Evolutionary conservation across 2,113 vertebrate species (phyloP), one percentile per base, ranked within the genome.

Genomic region (Hassar affinis): DNA sequence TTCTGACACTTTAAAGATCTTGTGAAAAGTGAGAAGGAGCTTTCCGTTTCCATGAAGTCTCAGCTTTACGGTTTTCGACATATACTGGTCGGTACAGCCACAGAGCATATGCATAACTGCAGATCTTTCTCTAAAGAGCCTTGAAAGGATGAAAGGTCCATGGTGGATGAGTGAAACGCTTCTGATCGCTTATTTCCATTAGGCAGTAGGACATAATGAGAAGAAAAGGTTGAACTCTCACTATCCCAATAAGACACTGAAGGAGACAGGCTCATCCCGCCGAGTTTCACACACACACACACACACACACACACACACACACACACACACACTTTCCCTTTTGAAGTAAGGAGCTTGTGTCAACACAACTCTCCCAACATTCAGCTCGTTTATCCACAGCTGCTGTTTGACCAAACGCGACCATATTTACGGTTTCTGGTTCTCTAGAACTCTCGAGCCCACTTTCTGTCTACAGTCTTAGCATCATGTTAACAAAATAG

Each of bases 311-410:
- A 84, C 85, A 85, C 84, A 79, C 47, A 79, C 75, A 78, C 75
- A 3, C 38, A 78, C 52, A 79, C 74, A 57, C 18, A 78, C 30
- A 4, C 22, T 78, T 71, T 47, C 68, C 54, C 84, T 66, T 84
- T 86, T 87, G 84, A 85, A 81, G 81, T 57, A 84, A 75, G 74
- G 30, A 71, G n/a, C 59, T 27, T 18, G 81, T 84, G 51, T 84
- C 68, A 84, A 85, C 66, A 87, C 30, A 57, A 52, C 27, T 33
- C n/a, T 25, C 18, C 38, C 25, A 66, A 47, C 38, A 47, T 42
- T 15, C 8, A 9, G 8, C 54, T 57, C 18, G 25, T 25, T 66
- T n/a, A 9, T 42, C 35, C 62, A 80, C 76, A 85, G 38, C 22
- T 71, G 38, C 3, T 45, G 35, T 45, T 69, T 22, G 66, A 78